Percentiles rank a stretch among this genome's conserved stretches.
These are phyloP conservation scores for Plectrocnemia conspersa DNA, from an alignment of 1,140 invertebrate genomes.

Conservation along the genomic window DNA sequence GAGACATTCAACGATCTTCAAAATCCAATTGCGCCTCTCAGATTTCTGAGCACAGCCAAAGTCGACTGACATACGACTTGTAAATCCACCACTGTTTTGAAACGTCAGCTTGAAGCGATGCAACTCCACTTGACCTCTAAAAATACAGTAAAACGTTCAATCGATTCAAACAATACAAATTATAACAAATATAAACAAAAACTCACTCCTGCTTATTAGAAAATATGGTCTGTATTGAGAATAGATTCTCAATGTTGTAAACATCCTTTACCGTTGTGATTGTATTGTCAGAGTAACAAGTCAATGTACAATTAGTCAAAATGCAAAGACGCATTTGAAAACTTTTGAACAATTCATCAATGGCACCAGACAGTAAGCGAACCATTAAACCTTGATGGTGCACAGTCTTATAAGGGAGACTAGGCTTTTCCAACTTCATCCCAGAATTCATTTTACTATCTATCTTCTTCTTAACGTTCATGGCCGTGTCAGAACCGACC, in stretches of 20 bases:
- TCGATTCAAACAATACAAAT: neutral
- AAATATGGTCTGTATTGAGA: conserved; percentile 1
- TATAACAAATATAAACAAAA: neutral
- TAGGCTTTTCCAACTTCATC: conserved; percentile 7
- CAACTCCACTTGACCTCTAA: neutral
- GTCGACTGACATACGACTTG: neutral
- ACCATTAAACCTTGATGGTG: neutral
- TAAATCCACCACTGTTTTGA: neutral
- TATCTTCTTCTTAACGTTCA: no score
- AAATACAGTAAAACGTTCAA: neutral
- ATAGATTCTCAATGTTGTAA: neutral
- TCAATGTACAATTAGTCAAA: neutral
- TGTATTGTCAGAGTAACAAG: neutral
- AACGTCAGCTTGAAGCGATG: conserved; percentile 8
- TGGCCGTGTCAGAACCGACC: no score
- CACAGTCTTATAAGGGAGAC: neutral
- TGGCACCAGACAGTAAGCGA: neutral
- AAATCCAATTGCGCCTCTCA: neutral
- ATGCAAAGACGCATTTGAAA: conserved; percentile 4
- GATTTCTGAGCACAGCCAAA: neutral
- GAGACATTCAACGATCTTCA: neutral
- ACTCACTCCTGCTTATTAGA: neutral
- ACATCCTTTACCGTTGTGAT: neutral
- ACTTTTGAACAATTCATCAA: conserved; percentile 10
- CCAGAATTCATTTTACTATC: no score